Conservation (phyloP, 2,888 invertebrate genomes). For the Vanessa cardui region DNA sequence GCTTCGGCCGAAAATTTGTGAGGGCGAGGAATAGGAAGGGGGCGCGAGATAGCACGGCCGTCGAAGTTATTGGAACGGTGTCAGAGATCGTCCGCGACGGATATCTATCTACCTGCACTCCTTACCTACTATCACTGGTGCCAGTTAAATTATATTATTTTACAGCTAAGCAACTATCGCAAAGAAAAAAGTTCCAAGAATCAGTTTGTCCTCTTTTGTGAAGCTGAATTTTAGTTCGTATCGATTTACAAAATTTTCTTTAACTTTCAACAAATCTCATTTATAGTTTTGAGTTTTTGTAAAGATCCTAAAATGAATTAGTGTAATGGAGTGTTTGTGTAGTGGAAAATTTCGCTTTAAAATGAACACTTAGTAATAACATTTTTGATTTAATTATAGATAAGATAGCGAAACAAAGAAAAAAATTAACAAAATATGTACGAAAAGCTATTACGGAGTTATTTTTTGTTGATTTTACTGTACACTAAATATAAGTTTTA, state of each 20-base stretch:
- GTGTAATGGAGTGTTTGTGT: no score
- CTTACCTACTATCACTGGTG: slow-evolving; percentile 47
- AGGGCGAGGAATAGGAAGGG: slow-evolving; percentile 50
- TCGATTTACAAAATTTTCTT: slow-evolving; percentile 10
- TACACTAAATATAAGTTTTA: no score
- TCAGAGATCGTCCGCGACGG: slow-evolving; percentile 70
- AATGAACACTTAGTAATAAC: no score
- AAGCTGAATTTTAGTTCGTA: slow-evolving; percentile 16
- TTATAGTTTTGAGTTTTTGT: no score
- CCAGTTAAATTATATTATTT: slow-evolving; percentile 47
- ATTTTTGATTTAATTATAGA: no score
- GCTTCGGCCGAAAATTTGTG: slow-evolving; percentile 75
- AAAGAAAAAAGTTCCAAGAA: slow-evolving; percentile 16
- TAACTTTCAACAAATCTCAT: not conserved
- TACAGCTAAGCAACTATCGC: slow-evolving; percentile 37
- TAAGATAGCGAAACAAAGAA: no score
- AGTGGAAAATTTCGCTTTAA: no score
- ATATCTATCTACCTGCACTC: slow-evolving; percentile 66
- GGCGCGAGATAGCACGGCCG: slow-evolving; percentile 52
- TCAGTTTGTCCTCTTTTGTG: slow-evolving; percentile 22
- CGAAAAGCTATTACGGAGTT: not conserved
- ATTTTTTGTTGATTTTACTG: no score
- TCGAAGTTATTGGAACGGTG: slow-evolving; percentile 78
- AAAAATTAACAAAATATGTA: not conserved
- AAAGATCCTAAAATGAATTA: no score